Base-by-base conservation (phyloP, 2,888 invertebrate species). In the Nomada ruficornis region DNA sequence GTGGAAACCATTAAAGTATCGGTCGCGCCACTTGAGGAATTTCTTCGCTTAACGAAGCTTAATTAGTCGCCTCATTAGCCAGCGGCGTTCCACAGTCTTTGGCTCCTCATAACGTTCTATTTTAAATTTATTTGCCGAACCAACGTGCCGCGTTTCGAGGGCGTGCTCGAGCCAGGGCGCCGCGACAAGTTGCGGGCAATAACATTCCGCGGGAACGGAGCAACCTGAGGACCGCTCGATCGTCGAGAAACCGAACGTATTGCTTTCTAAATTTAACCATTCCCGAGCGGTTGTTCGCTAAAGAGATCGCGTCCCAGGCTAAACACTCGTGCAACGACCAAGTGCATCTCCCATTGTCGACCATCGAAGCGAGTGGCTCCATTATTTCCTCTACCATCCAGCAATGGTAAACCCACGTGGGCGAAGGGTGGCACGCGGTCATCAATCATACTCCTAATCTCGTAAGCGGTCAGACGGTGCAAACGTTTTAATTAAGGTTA, bases 21-120 rank as follows among this genome's bases (percentile, higher is more conserved):
- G 78, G 44, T 23, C 64, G 62, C 71, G 64, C 60, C 83, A 77
- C 80, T 86, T 69, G 47, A 64, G 62, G 82, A 88, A 85, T 86
- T 86, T 80, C 86, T 86, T 83, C 67, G 74, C 63, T 82, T 76
- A 82, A 86, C 84, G 81, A 86, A 82, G 73, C 77, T 88, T 88
- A 88, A 88, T 88, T 88, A 88, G 79, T 54, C 83, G 82, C 65
- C 81, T 88, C 88, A 85, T 88, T 88, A 88, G 82, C 83, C 71
- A 70, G n/a, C 72, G 80, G 69, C 79, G 74, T 84, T 65, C 67
- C 76, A n/a, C 55, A 70, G 70, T 74, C 80, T 59, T 60, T 64
- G 64, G 54, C 72, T 73, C 50, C 71, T 65, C 52, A 50, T 72
- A 74, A 81, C 81, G 78, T 77, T 72, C 76, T 70, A 64, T 77